Percentiles rank a stretch among this genome's conserved stretches.
phyloP scores from a whole-genome alignment of 2,888 invertebrate genomes.

The Oligia fasciuncula region DNA sequence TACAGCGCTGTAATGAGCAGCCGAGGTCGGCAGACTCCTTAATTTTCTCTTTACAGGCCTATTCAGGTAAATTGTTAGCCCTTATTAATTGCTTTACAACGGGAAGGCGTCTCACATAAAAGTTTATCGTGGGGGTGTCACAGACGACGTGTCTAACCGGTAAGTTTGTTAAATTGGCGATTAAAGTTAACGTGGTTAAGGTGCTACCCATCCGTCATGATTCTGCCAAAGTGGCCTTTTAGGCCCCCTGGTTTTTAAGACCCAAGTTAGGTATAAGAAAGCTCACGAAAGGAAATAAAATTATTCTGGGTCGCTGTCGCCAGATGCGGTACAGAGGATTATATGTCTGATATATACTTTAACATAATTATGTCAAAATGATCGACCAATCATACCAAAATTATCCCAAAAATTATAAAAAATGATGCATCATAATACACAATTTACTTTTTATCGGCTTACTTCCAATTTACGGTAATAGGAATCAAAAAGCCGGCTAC shows the following conservation, averaged over 20 bases:
- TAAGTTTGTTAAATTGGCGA: slow-evolving; percentile 31
- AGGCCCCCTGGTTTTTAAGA: not conserved
- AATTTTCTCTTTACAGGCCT: slow-evolving; percentile 85
- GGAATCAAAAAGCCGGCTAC: slow-evolving; percentile 79
- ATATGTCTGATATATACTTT: not conserved
- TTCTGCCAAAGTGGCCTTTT: too few relatives aligned
- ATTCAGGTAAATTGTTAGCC: slow-evolving; percentile 82
- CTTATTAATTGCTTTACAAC: slow-evolving; percentile 82
- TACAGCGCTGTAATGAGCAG: slow-evolving; percentile 86
- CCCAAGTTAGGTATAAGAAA: not conserved
- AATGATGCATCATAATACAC: not conserved
- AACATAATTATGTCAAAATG: not conserved
- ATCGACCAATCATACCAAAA: not conserved
- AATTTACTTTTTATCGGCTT: slow-evolving; percentile 40
- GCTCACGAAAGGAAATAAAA: not conserved
- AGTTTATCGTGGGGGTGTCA: slow-evolving; percentile 65
- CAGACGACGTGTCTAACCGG: slow-evolving; percentile 40
- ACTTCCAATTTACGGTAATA: slow-evolving; percentile 72
- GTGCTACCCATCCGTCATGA: not conserved
- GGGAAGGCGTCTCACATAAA: slow-evolving; percentile 73
- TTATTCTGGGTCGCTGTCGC: not conserved
- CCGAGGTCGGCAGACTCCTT: slow-evolving; percentile 86
- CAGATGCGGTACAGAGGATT: not conserved
- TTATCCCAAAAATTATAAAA: not conserved
- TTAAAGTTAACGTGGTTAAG: slow-evolving; percentile 20